Evolutionary conservation across 2,113 vertebrate genomes (phyloP), one percentile per base, ranked within the genome.

Genomic region (Hippocampus mohnikei): DNA sequence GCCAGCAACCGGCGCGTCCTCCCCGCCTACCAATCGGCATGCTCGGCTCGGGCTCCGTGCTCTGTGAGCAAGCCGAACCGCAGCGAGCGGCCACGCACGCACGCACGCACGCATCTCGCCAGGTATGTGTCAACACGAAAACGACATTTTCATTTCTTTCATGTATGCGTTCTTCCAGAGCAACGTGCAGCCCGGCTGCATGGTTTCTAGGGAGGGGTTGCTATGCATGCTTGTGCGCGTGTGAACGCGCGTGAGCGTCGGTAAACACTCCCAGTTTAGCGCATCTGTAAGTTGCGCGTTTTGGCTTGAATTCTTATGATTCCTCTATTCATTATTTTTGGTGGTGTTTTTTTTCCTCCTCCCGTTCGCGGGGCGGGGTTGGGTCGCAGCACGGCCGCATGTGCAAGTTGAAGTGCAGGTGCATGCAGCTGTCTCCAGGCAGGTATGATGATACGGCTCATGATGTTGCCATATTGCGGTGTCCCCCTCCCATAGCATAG

Each of bases 1-100:
- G 88, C 78, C 89, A 90, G 88, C 90, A 90, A 90, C 88, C 89
- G 86, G 90, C 85, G 86, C 86, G 86, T 88, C 85, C 87, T 88
- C 84, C 87, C 76, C 83, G 80, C 90, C 87, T 80, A 70, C 86
- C 91, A 90, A 88, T 88, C 62, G 88, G 89, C 85, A 90, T 88
- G 90, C 91, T 89, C 89, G 76, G 87, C 85, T 86, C 86, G 75
- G 84, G 85, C 77, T 80, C 73, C 76, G 88, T 83, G 91, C 90
- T 84, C 90, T 86, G 90, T 84, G 91, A 88, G 90, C 89, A 88
- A 86, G 88, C 23, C 87, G 84, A 88, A 90, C 88, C 81, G 91
- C 89, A 86, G 84, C 90, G 86, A 86, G 84, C 90, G 86, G 88
- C 91, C 88, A 86, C 87, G 84, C 87, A 82, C 88, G 27, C 27